Percentiles rank a stretch among this genome's conserved stretches.
Evolutionary conservation across 2,888 invertebrate genomes (phyloP).

Genomic region (Volucella bombylans): DNA sequence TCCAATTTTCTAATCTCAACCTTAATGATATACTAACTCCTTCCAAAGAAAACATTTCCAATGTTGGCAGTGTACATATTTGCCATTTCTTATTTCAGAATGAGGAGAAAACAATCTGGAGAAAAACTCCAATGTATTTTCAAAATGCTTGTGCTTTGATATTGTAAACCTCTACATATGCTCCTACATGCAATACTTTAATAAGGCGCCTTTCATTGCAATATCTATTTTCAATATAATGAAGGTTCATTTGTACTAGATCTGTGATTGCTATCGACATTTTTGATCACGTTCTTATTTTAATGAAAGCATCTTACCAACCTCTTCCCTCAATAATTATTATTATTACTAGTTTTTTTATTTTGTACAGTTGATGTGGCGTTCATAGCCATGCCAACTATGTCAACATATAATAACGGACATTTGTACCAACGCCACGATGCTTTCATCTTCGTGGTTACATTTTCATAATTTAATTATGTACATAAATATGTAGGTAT

Average conservation of each 20-base stretch:
- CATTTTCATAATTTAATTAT: too few species aligned
- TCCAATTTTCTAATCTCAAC: neutral
- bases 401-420: too few species aligned
- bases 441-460: too few species aligned
- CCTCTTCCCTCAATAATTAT: too few species aligned
- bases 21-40: slow-evolving; percentile 22
- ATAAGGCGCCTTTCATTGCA: neutral
- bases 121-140: neutral
- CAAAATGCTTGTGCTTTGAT: too few species aligned
- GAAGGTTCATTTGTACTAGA: neutral
- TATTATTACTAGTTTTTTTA: too few species aligned
- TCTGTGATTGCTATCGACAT: neutral
- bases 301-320: neutral
- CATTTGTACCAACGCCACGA: too few species aligned
- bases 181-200: neutral
- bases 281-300: neutral
- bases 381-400: too few species aligned
- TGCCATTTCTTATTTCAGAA: neutral
- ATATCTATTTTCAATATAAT: slow-evolving; percentile 3
- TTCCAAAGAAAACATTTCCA: slow-evolving; percentile 23
- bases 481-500: too few species aligned
- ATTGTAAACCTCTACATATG: too few species aligned
- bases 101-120: neutral
- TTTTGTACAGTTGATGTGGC: too few species aligned
- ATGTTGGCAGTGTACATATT: slow-evolving; percentile 18